A percentile compares a stretch with the other conserved stretches of the same genome.
phyloP scores from a whole-genome alignment of 2,797 vertebrate species.

The Aldrovandia affinis region DNA sequence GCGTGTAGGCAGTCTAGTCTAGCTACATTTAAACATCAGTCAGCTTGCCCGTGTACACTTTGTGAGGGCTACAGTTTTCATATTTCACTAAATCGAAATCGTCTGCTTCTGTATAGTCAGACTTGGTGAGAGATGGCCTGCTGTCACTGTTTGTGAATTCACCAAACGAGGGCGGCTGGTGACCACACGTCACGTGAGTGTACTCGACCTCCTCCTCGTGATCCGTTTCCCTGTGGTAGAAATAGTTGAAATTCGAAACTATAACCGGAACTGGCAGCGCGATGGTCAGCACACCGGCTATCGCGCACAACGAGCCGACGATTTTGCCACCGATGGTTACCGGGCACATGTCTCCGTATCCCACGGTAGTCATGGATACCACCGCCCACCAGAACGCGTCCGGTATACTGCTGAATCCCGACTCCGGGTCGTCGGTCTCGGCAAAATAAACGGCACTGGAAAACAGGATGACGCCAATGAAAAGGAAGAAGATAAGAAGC shows the following conservation, averaged over 20 bases:
- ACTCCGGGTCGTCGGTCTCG: conserved; percentile 85
- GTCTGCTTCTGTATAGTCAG: conserved; percentile 79
- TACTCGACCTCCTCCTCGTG: conserved; percentile 84
- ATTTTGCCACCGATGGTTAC: conserved; percentile 92
- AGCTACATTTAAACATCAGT: conserved; percentile 80
- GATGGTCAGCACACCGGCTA: conserved; percentile 91
- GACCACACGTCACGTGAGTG: conserved; percentile 89
- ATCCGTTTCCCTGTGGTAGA: conserved; percentile 90
- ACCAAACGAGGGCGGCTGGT: conserved; percentile 67
- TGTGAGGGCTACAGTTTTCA: conserved; percentile 69
- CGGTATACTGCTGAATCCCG: conserved; percentile 88
- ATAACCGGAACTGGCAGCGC: conserved; percentile 93
- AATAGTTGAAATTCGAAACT: conserved; percentile 97
- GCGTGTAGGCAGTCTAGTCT: neutral
- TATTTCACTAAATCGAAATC: conserved; percentile 73
- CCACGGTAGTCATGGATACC: conserved; percentile 96
- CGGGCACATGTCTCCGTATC: conserved; percentile 96
- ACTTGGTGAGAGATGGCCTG: conserved; percentile 78
- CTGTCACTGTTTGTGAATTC: conserved; percentile 80
- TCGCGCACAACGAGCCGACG: conserved; percentile 92
- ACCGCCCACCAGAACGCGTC: conserved; percentile 97
- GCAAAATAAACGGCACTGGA: conserved; percentile 95
- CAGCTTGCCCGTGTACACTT: conserved; percentile 80
- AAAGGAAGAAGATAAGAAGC: conserved; percentile 91
- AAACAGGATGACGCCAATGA: conserved; percentile 91